phyloP scores from a whole-genome alignment of 92 coral and sea anemone species.

The Phymanthus crucifer region DNA sequence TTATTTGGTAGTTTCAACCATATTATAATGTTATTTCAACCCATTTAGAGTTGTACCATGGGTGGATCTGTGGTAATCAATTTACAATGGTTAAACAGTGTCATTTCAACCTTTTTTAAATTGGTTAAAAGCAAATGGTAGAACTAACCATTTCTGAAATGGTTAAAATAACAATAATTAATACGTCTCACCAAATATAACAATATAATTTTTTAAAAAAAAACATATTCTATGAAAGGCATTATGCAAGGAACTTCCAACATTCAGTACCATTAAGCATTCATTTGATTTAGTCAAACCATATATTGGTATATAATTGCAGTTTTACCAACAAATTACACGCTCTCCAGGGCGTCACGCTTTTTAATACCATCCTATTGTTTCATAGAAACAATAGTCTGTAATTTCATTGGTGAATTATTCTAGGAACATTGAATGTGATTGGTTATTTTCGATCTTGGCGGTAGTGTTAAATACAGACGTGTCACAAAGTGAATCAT shows the following conservation, averaged over 20 bases:
- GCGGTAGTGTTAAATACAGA: neutral
- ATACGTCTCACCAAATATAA: neutral
- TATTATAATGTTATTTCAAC: neutral
- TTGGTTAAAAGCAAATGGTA: neutral
- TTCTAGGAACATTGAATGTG: neutral
- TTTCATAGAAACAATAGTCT: neutral
- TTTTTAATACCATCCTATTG: neutral
- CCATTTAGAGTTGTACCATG: neutral
- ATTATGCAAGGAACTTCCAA: no score
- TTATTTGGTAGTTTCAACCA: neutral
- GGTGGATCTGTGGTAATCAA: conserved; percentile 5
- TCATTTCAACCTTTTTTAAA: neutral
- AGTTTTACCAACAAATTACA: no score
- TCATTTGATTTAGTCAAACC: no score
- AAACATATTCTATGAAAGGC: no score
- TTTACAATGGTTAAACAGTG: neutral
- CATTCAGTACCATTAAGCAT: no score
- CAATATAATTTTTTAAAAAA: no score
- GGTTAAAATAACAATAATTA: neutral
- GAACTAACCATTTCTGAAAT: neutral
- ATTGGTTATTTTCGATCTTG: neutral
- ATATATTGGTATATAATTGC: no score
- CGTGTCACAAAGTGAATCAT: neutral
- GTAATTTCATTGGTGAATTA: neutral
- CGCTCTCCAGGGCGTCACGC: neutral